These are phyloP conservation scores for Phaethornis superciliosus DNA, from an alignment of 2,113 vertebrate genomes.

Conservation along the genomic window DNA sequence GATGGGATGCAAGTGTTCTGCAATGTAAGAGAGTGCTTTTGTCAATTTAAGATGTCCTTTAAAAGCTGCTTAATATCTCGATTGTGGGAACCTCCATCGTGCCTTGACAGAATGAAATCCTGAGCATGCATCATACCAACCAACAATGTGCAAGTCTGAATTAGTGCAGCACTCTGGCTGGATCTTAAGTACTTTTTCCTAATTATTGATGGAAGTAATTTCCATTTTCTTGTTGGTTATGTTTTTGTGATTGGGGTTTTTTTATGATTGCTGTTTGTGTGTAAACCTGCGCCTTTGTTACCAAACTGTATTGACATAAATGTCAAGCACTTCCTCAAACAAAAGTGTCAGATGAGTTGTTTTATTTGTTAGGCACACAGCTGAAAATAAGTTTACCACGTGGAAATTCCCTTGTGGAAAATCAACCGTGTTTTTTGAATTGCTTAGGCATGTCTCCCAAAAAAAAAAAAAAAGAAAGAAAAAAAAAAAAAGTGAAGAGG, in stretches of 20 bases:
- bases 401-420: conserved; percentile 30
- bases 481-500: background rate
- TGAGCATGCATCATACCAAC: rapidly evolving
- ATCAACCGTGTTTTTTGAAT: background rate
- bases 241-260: background rate
- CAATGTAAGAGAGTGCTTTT: background rate
- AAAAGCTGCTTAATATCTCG: background rate
- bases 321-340: background rate
- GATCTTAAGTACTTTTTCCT: background rate
- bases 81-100: background rate
- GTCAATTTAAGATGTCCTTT: background rate
- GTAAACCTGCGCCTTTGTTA: background rate
- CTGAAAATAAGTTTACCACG: conserved; percentile 37
- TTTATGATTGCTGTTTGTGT: background rate
- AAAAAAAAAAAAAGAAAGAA: background rate
- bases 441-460: background rate
- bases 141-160: background rate
- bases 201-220: background rate
- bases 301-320: background rate
- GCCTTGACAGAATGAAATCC: background rate
- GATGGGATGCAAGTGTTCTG: background rate
- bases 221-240: background rate
- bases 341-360: background rate
- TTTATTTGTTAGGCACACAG: background rate
- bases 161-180: background rate